Evolutionary conservation across 2,797 vertebrate species (phyloP).

Genomic region (Sibirionetta formosa): DNA sequence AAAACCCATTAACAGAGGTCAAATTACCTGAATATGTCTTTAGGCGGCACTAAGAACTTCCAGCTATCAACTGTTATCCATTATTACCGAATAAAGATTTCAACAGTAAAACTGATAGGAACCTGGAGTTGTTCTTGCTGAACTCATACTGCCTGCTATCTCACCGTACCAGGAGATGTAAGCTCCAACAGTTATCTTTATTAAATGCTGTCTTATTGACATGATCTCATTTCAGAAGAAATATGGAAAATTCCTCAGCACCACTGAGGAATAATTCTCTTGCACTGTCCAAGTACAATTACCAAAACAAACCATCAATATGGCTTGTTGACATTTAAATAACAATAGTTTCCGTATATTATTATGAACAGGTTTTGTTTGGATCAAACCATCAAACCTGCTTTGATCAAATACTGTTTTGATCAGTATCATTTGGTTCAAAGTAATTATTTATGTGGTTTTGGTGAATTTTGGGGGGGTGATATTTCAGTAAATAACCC

Average conservation of each 20-base stretch:
- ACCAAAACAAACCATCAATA: not conserved
- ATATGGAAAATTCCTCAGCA: not conserved
- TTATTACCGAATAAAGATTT: not conserved
- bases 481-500: not conserved
- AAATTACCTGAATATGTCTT: not conserved
- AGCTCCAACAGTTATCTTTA: conserved; percentile 11
- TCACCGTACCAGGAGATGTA: not conserved
- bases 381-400: not conserved
- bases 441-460: not conserved
- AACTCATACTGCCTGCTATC: conserved; percentile 18
- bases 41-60: not conserved
- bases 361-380: not conserved
- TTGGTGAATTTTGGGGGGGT: not conserved
- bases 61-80: not conserved
- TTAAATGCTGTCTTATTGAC: conserved; percentile 30
- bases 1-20: conserved; percentile 28
- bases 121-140: conserved; percentile 3
- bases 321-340: not conserved
- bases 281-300: not conserved
- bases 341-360: not conserved
- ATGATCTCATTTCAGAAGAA: not conserved
- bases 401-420: not conserved
- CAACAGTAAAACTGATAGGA: not conserved
- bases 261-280: not conserved
- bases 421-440: not conserved